Base-by-base conservation (phyloP, 2,797 vertebrate genomes). In the Octomys mimax region DNA sequence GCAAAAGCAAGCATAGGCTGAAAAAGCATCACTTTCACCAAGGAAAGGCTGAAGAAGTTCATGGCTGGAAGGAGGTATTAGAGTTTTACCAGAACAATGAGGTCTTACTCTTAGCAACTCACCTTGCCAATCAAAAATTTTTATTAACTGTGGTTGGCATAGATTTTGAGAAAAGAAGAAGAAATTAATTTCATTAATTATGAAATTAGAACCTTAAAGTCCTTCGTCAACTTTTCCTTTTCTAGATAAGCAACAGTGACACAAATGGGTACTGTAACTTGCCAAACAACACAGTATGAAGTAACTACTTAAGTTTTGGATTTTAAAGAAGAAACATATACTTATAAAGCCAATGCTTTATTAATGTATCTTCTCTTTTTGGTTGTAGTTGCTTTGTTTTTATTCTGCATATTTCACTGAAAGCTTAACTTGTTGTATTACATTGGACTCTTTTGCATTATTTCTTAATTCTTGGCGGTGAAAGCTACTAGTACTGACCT, bases 401-500 rank as follows among this genome's bases (percentile, higher is more conserved):
- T 93, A 90, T 84, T 89, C 21, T 66, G 12, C 0, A 16, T 57
- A 57, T 42, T 87, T 7, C 57, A 62, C 80, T n/a, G 59, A 78
- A 92, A 91, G 39, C 54, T 93, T 85, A 86, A 80, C 64, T 54
- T 88, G 18, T 85, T 11, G 4, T 62, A 24, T 59, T 10, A 82
- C 24, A 33, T 73, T 85, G 80, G 13, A 66, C 31, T 66, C 6
- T 21, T 92, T 94, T 68, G 9, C 4, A 39, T 39, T 85, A 62
- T 92, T 97, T 95, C 2, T 14, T 93, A 77, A 71, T 18, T 92
- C 54, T 18, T 83, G 13, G 70, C 88, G 54, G 2, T 79, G 87
- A 75, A 90, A 66, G 49, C 39, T 91, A 79, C 3, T 77, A 73
- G 39, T 81, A 57, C 19, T 86, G 10, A 57, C 12, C 26, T 70